phyloP scores from a whole-genome alignment of 2,113 vertebrate genomes.

The Eonycteris spelaea region DNA sequence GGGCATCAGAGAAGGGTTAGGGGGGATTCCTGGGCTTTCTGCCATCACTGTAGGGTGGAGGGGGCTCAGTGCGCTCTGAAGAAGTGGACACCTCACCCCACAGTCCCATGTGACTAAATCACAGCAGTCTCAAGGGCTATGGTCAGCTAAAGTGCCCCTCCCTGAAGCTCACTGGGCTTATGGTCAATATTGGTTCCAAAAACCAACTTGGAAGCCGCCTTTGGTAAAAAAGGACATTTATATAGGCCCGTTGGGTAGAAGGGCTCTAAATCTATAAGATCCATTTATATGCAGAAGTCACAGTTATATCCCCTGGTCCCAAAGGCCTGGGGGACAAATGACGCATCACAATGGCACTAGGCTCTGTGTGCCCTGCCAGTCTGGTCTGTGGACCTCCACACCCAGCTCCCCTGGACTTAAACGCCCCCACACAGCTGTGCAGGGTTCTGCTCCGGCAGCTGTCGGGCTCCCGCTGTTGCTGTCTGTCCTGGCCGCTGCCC shows the following conservation, averaged over 20 bases:
- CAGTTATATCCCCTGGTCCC: background rate
- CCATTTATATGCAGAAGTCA: background rate
- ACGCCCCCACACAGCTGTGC: background rate
- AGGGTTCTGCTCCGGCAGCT: background rate
- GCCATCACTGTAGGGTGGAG: accelerated
- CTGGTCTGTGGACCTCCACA: background rate
- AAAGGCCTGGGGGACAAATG: background rate
- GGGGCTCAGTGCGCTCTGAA: background rate
- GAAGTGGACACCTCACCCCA: background rate
- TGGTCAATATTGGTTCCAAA: background rate
- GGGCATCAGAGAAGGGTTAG: background rate
- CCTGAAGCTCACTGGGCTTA: background rate
- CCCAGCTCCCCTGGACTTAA: background rate
- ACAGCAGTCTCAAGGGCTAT: background rate
- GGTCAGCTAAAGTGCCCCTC: background rate
- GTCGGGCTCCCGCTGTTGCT: background rate
- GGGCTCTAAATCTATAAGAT: background rate
- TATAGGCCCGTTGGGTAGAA: background rate
- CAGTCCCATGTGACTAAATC: background rate
- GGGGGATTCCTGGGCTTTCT: background rate
- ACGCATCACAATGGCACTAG: background rate
- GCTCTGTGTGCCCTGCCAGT: background rate
- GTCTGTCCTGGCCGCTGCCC: background rate
- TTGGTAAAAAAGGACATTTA: background rate
- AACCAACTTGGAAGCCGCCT: background rate